Percentiles rank a stretch among this genome's conserved stretches.
phyloP scores from a whole-genome alignment of 2,888 invertebrate genomes.

The Heliothis peltigera region DNA sequence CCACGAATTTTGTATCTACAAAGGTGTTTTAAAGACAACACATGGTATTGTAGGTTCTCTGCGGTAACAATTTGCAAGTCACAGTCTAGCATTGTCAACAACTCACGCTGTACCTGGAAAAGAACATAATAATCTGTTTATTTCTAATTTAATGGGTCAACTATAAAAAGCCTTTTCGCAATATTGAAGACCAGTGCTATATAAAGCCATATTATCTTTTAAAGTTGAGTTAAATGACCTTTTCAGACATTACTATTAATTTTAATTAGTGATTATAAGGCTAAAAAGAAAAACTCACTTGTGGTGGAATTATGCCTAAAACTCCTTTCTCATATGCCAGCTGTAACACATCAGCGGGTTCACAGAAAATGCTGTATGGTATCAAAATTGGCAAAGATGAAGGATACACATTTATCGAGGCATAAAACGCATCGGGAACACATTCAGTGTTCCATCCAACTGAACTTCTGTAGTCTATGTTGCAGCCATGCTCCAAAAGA shows the following conservation, averaged over 20 bases:
- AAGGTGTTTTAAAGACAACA: conserved; percentile 79
- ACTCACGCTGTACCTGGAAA: conserved; percentile 76
- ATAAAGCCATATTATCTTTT: no score
- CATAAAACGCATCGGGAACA: conserved; percentile 83
- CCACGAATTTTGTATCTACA: conserved; percentile 76
- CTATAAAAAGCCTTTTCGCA: no score
- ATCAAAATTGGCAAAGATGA: conserved; percentile 75
- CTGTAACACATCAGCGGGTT: conserved; percentile 76
- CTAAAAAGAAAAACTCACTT: conserved; percentile 67
- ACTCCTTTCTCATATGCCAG: conserved; percentile 70
- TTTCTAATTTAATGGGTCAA: no score
- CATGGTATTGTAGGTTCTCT: conserved; percentile 65
- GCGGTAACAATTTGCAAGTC: conserved; percentile 59
- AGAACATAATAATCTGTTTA: not conserved
- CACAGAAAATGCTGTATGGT: conserved; percentile 80
- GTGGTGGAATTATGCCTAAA: conserved; percentile 71
- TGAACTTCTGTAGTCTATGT: conserved; percentile 82
- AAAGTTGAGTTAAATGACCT: no score
- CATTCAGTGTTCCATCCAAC: conserved; percentile 53
- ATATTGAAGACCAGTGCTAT: no score
- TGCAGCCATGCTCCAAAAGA: conserved; percentile 80
- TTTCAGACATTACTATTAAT: no score
- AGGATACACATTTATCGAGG: conserved; percentile 77
- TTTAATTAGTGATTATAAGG: no score
- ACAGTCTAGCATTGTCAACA: conserved; percentile 74